Evolutionary conservation across 2,113 vertebrate species (phyloP), one percentile per base, ranked within the genome.

Genomic region (Mobula hypostoma): DNA sequence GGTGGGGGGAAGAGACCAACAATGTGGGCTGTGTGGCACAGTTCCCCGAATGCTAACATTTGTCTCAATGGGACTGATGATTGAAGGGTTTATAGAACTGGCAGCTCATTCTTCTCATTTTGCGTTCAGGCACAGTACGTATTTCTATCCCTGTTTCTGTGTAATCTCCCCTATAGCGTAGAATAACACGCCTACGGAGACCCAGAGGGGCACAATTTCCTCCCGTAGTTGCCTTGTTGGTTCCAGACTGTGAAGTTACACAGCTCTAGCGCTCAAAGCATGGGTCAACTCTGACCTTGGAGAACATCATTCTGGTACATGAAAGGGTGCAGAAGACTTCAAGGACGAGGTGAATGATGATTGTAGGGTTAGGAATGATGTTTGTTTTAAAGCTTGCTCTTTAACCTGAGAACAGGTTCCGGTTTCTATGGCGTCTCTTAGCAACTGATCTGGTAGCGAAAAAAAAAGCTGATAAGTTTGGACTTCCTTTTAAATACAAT

Each of bases 321-420:
- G 21, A 72, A 27, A 48, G 4, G 32, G 90, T 66, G 66, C 32
- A 14, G n/a, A 48, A 93, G 68, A 93, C 68, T 48, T 72, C 5
- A 93, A 93, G 91, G 91, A 32, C 68, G 68, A 93, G 40, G n/a
- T 74, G 70, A 72, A 93, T 74, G 91, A 72, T 74, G 70, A 76
- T 93, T 74, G 68, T 70, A 27, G 40, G 97, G 97, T 96, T 87
- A 96, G 95, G 96, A 96, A 97, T 97, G 97, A 96, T 97, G 97
- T 98, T 98, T 98, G 96, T 96, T 96, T 97, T 97, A 96, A 97
- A 97, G 97, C 97, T 96, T 97, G 96, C 96, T 96, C 96, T 96
- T 96, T 96, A 96, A 95, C 95, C 5, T 94, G 96, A 96, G 95
- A 96, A 96, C 96, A 95, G 96, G 95, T 96, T 96, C 96, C 95